These are phyloP conservation scores for Planococcus citri DNA, from an alignment of 1,140 invertebrate genomes.

Conservation along the genomic window DNA sequence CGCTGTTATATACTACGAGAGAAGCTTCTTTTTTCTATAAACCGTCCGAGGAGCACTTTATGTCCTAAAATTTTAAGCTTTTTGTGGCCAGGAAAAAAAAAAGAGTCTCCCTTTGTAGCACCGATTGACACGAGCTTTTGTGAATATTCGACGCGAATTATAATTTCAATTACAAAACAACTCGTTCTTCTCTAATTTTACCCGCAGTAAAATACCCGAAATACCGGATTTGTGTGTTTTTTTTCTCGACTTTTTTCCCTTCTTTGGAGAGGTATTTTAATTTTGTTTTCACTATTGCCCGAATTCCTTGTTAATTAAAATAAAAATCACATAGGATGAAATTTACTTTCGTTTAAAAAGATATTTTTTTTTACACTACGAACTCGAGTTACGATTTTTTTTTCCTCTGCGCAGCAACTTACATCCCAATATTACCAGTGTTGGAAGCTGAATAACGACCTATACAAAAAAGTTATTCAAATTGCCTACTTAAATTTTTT, in stretches of 20 bases:
- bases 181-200: too few relatives aligned
- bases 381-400: not conserved
- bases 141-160: not conserved
- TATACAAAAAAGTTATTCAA: conserved; percentile 2
- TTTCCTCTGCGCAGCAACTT: not conserved
- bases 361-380: too few relatives aligned
- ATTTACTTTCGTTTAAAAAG: not conserved
- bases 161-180: not conserved
- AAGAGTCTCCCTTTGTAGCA: too few relatives aligned
- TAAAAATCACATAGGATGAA: not conserved
- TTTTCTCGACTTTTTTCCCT: too few relatives aligned
- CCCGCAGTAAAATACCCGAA: too few relatives aligned
- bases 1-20: too few relatives aligned
- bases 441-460: not conserved
- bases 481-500: conserved; percentile 8
- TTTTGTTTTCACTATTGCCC: too few relatives aligned
- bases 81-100: not conserved
- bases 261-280: too few relatives aligned
- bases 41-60: not conserved
- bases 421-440: not conserved
- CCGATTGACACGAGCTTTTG: not conserved
- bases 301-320: not conserved
- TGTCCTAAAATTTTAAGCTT: not conserved
- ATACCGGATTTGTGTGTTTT: too few relatives aligned
- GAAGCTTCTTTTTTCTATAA: not conserved